These are phyloP conservation scores for Nesometra sesokonis DNA, from an alignment of 35 echinoderm and acorn worm genomes.

Conservation along the genomic window DNA sequence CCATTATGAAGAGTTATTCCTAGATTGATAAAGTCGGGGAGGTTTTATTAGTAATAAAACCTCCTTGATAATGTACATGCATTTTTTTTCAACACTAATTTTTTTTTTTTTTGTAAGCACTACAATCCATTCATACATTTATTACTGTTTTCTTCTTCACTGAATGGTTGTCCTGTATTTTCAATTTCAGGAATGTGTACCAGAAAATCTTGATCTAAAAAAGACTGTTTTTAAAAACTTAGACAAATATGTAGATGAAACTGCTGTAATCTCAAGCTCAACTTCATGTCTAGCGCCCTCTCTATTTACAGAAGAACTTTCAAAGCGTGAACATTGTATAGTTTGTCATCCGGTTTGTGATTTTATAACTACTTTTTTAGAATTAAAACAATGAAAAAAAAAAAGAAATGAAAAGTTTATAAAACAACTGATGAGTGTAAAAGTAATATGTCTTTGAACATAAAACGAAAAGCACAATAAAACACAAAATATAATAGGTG, in stretches of 20 bases:
- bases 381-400: too few species aligned
- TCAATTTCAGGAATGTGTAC: slow-evolving; percentile 54
- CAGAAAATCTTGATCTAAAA: slow-evolving; percentile 64
- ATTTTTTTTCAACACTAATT: too few species aligned
- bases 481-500: too few species aligned
- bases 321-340: slow-evolving; percentile 41
- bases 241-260: slow-evolving; percentile 41
- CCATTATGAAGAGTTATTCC: too few species aligned
- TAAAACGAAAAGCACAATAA: too few species aligned
- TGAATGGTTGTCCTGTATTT: too few species aligned
- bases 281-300: slow-evolving; percentile 53
- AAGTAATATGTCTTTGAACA: too few species aligned
- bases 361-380: too few species aligned
- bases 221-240: slow-evolving; percentile 45
- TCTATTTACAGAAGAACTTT: slow-evolving; percentile 36
- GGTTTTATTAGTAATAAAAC: too few species aligned
- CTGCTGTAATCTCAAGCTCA: slow-evolving; percentile 48
- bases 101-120: background rate
- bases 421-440: too few species aligned
- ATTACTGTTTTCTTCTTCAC: too few species aligned
- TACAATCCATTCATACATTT: background rate
- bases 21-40: background rate
- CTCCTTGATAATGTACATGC: background rate
- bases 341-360: slow-evolving; percentile 68
- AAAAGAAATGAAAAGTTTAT: too few species aligned